These are phyloP conservation scores for Anarhynchus alexandrinus DNA, from an alignment of 2,113 vertebrate genomes.

Conservation along the genomic window DNA sequence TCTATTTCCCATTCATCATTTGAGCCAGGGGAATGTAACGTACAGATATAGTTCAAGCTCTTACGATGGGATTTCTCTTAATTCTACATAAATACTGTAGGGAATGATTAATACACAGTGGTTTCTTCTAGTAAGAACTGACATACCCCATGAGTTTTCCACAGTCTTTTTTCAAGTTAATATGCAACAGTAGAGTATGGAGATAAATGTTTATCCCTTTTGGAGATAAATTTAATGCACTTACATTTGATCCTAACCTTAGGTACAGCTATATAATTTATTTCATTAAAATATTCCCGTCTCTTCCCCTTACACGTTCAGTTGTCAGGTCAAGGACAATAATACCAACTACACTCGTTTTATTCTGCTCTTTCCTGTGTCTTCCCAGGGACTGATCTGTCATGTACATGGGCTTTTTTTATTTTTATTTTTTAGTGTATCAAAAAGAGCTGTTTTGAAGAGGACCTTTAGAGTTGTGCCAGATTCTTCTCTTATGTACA, in stretches of 20 bases:
- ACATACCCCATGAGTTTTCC: background rate
- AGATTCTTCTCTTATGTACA: background rate
- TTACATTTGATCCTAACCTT: background rate
- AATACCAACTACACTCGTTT: background rate
- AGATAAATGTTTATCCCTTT: background rate
- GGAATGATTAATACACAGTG: background rate
- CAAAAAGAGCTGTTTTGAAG: background rate
- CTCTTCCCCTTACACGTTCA: background rate
- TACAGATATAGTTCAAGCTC: background rate
- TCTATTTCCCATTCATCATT: slow-evolving; percentile 4
- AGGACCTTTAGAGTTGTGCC: background rate
- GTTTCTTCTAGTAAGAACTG: background rate
- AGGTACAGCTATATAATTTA: background rate
- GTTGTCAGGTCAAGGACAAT: background rate
- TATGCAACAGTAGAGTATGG: background rate
- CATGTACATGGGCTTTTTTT: background rate
- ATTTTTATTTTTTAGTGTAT: background rate
- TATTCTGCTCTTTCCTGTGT: background rate
- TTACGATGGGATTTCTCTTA: background rate
- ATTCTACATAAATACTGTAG: background rate
- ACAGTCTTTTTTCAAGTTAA: background rate
- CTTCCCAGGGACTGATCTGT: background rate
- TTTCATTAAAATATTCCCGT: background rate
- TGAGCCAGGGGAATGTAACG: background rate
- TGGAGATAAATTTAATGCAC: background rate